These are phyloP conservation scores for Lerista edwardsae DNA, from an alignment of 2,797 vertebrate genomes.

Conservation along the genomic window DNA sequence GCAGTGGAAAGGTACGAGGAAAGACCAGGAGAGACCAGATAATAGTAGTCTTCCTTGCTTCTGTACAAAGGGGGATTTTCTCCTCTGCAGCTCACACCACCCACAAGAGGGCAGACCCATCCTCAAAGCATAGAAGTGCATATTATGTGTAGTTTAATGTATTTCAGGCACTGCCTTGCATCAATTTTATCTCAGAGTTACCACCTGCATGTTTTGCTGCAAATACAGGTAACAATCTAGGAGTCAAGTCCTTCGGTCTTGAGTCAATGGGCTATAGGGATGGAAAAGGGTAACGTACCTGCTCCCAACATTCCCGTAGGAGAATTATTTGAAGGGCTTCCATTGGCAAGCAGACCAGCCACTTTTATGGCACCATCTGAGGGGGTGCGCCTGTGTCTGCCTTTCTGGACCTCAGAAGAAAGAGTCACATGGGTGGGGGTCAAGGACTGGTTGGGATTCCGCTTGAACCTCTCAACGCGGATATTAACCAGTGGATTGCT, in stretches of 20 bases:
- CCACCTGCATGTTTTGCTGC: not conserved
- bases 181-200: conserved; percentile 3
- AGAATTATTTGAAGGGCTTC: conserved; percentile 78
- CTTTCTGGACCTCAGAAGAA: conserved; percentile 76
- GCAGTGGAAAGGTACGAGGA: not conserved
- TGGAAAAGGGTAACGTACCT: conserved; percentile 73
- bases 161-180: not conserved
- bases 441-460: conserved; percentile 92
- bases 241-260: not conserved
- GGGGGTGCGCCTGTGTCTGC: conserved; percentile 87
- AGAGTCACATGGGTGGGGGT: conserved; percentile 93
- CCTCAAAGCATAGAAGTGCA: not conserved
- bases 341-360: conserved; percentile 70
- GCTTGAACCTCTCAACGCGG: conserved; percentile 94
- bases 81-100: not conserved
- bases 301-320: conserved; percentile 73
- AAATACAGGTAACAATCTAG: not conserved
- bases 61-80: not conserved
- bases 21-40: not conserved
- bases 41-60: not conserved
- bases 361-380: conserved; percentile 95
- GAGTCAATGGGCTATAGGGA: conserved; percentile 33
- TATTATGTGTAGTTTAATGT: not conserved
- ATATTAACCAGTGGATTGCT: conserved; percentile 92
- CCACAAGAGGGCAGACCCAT: not conserved